Conservation (phyloP, 2,113 vertebrate species). For the Brachionichthys hirsutus region DNA sequence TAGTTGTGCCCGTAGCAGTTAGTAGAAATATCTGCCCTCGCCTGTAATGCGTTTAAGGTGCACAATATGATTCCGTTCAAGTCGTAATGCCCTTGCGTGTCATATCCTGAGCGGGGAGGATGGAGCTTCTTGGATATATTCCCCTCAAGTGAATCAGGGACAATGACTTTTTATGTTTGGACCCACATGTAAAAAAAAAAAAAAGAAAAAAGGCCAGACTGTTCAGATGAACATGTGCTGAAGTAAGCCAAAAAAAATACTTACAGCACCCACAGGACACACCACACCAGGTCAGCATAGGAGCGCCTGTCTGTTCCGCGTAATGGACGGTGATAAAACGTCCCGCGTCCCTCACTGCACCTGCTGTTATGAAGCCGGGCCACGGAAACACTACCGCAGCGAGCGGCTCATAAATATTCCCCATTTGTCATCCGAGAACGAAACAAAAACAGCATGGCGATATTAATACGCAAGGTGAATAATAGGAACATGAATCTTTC, state of each 20-base stretch:
- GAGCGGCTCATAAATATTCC: constrained; percentile 57
- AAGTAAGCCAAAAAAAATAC: constrained; percentile 28
- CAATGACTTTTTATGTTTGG: constrained; percentile 68
- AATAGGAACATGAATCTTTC: constrained; percentile 9
- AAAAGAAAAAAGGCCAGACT: constrained; percentile 16
- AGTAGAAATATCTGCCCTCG: constrained; percentile 71
- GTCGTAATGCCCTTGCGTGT: constrained; percentile 73
- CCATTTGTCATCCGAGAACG: constrained; percentile 33
- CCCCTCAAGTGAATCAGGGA: constrained; percentile 48
- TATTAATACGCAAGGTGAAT: constrained; percentile 20
- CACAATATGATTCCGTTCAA: constrained; percentile 62
- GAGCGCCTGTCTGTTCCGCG: constrained; percentile 46
- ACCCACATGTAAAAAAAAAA: constrained; percentile 40
- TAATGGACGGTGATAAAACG: constrained; percentile 58
- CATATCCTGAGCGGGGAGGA: constrained; percentile 69
- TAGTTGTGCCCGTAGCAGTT: constrained; percentile 67
- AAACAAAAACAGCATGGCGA: constrained; percentile 14
- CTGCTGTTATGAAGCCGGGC: constrained; percentile 62
- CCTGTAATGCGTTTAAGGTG: constrained; percentile 74
- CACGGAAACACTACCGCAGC: constrained; percentile 39
- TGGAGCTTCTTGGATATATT: constrained; percentile 35
- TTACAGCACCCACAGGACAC: constrained; percentile 23
- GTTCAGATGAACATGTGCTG: constrained; percentile 31
- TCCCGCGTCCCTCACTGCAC: constrained; percentile 56
- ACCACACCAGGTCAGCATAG: constrained; percentile 38